phyloP scores from a whole-genome alignment of 2,888 invertebrate species.

The Chaitophorus viminalis region DNA sequence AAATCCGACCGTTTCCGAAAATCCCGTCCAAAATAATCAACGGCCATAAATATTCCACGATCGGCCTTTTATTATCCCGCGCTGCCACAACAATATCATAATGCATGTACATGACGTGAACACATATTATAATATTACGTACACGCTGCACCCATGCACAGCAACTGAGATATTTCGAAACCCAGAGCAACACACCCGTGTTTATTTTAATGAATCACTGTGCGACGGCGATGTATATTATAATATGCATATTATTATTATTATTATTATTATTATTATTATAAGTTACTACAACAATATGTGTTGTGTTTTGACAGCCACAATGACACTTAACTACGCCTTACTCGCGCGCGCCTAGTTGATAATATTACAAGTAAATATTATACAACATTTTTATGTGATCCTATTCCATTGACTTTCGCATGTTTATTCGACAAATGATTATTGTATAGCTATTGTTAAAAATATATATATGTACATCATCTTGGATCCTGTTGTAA shows the following conservation, averaged over 20 bases:
- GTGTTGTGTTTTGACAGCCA: neutral
- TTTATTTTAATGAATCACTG: conserved; percentile 4
- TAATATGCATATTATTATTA: neutral
- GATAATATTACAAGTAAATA: no score
- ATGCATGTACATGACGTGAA: no score
- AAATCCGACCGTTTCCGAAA: no score
- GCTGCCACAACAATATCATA: neutral
- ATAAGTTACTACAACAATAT: neutral
- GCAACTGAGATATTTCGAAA: neutral
- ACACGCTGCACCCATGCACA: neutral
- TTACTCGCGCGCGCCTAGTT: neutral
- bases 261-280: no score
- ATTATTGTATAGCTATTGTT: no score
- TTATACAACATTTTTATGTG: no score
- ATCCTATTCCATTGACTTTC: no score
- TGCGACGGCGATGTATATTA: neutral
- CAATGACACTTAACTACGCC: neutral
- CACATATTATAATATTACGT: neutral
- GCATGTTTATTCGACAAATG: no score
- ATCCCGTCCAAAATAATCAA: no score
- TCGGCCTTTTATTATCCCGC: neutral
- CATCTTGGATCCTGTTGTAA: no score
- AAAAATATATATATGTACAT: no score
- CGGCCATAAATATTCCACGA: no score
- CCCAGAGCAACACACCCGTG: neutral